Conservation (phyloP, 1,140 invertebrate genomes). For the Magallana angulata region DNA sequence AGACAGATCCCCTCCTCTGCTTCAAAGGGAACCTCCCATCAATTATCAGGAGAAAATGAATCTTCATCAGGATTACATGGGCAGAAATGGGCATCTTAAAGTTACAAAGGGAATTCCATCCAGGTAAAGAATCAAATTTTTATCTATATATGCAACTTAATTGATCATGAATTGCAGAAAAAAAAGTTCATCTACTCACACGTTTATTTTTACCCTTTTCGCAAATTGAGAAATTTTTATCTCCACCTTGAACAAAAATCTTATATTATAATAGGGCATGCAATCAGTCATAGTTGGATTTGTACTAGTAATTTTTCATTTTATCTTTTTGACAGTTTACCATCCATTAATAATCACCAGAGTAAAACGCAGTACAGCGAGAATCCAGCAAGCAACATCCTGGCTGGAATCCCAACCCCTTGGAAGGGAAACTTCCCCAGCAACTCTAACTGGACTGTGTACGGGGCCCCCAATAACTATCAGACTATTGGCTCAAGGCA, state of each 20-base stretch:
- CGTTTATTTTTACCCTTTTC: too few relatives aligned
- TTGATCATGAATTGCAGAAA: too few relatives aligned
- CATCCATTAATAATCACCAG: conserved; percentile 28
- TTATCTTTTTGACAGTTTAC: conserved; percentile 35
- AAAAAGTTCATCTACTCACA: too few relatives aligned
- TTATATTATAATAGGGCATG: too few relatives aligned
- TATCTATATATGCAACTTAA: too few relatives aligned
- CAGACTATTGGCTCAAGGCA: conserved; percentile 49
- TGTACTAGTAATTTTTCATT: background rate
- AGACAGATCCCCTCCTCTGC: conserved; percentile 34
- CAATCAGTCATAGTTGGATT: too few relatives aligned
- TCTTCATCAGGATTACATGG: conserved; percentile 70
- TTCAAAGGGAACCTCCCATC: conserved; percentile 41
- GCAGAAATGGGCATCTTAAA: conserved; percentile 64
- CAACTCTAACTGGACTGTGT: conserved; percentile 47
- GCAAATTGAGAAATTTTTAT: too few relatives aligned
- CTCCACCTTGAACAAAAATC: too few relatives aligned
- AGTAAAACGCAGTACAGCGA: conserved; percentile 30
- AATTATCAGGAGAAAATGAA: conserved; percentile 58
- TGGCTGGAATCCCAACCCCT: conserved; percentile 31
- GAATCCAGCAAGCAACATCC: conserved; percentile 1
- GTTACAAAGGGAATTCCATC: conserved; percentile 20
- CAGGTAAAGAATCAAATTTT: background rate
- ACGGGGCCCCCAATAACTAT: conserved; percentile 40
- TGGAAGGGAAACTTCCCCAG: conserved; percentile 29